Conservation (phyloP, 2,888 invertebrate genomes). For the Pseudeuparius sepicola region DNA sequence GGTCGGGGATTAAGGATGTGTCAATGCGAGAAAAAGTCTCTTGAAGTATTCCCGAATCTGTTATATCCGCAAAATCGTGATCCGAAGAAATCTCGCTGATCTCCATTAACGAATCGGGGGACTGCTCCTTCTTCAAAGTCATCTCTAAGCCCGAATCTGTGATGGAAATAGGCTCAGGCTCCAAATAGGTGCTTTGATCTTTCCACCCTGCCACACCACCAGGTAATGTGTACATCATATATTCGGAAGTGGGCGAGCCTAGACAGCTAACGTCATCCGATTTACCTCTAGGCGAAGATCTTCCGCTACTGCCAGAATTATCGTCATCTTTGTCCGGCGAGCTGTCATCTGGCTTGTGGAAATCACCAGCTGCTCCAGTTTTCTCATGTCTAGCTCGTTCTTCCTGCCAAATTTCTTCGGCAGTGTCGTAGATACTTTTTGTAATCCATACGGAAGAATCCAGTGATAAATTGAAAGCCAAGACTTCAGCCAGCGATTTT, state of each 20-base stretch:
- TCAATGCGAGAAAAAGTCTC: background rate
- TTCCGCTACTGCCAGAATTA: slow-evolving; percentile 51
- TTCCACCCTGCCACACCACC: slow-evolving; percentile 75
- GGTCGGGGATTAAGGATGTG: slow-evolving; percentile 17
- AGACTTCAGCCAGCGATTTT: background rate
- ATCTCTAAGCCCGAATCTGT: background rate
- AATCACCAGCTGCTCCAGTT: slow-evolving; percentile 29
- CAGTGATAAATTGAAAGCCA: slow-evolving; percentile 17
- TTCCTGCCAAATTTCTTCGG: slow-evolving; percentile 47
- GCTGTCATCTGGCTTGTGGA: slow-evolving; percentile 30
- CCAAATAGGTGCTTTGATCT: slow-evolving; percentile 69
- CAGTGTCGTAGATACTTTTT: slow-evolving; percentile 53
- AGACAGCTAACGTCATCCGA: slow-evolving; percentile 18
- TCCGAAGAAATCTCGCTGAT: no score
- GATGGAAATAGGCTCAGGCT: slow-evolving; percentile 46
- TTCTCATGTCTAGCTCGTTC: slow-evolving; percentile 17
- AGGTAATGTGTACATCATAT: slow-evolving; percentile 50
- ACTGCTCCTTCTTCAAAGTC: background rate
- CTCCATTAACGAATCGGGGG: no score
- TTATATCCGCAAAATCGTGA: background rate
- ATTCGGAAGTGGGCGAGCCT: slow-evolving; percentile 26
- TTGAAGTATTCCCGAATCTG: background rate
- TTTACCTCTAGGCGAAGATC: slow-evolving; percentile 33
- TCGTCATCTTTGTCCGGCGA: slow-evolving; percentile 49
- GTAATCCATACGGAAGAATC: slow-evolving; percentile 51